phyloP scores from a whole-genome alignment of 2,797 vertebrate species.

The Clarias pachynema region DNA sequence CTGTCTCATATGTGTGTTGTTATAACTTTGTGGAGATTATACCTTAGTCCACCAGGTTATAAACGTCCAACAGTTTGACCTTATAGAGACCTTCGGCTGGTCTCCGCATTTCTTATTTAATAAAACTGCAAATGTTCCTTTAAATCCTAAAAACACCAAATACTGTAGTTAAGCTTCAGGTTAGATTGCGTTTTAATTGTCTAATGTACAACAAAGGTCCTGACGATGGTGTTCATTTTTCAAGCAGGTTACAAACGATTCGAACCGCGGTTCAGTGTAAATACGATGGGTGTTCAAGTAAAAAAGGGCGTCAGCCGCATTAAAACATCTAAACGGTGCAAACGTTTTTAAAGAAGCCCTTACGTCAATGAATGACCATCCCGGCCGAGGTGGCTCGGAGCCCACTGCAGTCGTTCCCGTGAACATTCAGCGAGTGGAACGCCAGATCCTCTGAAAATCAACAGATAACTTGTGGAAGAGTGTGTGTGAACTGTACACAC shows the following conservation, averaged over 20 bases:
- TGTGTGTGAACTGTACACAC: too few relatives aligned
- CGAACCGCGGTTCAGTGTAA: too few relatives aligned
- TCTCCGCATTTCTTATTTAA: background rate
- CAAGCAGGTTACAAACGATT: background rate
- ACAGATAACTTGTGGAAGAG: too few relatives aligned
- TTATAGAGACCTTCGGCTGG: background rate
- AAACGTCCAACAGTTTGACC: background rate
- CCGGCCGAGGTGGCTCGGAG: too few relatives aligned
- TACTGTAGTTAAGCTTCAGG: background rate
- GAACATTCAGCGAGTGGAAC: too few relatives aligned
- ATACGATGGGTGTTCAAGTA: too few relatives aligned
- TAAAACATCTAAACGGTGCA: too few relatives aligned
- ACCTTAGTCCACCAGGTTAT: background rate
- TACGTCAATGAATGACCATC: too few relatives aligned
- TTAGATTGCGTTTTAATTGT: background rate
- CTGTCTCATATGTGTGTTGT: conserved; percentile 5
- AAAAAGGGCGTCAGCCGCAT: too few relatives aligned
- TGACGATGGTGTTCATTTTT: background rate
- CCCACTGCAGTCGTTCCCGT: too few relatives aligned
- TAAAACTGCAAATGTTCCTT: background rate
- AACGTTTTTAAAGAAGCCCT: too few relatives aligned
- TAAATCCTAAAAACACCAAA: background rate
- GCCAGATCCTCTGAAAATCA: too few relatives aligned
- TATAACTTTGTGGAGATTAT: background rate
- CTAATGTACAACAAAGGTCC: background rate